Evolutionary conservation across 2,888 invertebrate species (phyloP).

Genomic region (Lasioglossum calceatum): DNA sequence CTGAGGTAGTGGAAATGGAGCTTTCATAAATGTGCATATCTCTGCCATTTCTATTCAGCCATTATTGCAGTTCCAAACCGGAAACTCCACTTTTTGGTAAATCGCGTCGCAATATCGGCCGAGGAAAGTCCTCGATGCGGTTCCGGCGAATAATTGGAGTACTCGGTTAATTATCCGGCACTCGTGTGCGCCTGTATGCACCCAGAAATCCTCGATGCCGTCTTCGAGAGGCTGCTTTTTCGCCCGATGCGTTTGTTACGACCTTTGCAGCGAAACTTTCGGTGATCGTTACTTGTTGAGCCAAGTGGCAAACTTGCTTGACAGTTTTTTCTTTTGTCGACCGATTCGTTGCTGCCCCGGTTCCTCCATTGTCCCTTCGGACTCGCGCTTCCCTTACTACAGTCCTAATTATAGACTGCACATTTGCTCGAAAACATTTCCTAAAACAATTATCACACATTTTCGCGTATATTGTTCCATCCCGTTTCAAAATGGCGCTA

Average conservation of each 20-base stretch:
- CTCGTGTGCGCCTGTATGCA: not conserved
- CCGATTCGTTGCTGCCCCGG: not conserved
- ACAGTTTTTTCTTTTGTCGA: not conserved
- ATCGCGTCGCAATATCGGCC: not conserved
- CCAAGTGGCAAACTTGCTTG: not conserved
- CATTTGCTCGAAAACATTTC: not conserved
- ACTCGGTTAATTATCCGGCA: not conserved
- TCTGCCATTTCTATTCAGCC: not conserved
- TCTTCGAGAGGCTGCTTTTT: not conserved
- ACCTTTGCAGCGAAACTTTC: not conserved
- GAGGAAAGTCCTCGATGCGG: not conserved
- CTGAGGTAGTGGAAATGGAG: not conserved
- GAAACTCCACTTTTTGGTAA: not conserved
- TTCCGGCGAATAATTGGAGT: slow-evolving; percentile 1
- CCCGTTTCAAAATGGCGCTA: not conserved
- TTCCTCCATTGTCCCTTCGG: not conserved
- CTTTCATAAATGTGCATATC: not conserved
- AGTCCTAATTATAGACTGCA: not conserved
- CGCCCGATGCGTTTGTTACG: not conserved
- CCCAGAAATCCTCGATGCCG: not conserved
- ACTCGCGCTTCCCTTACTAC: not conserved
- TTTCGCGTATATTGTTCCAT: not conserved
- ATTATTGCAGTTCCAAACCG: not conserved
- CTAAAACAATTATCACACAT: not conserved
- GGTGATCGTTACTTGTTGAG: slow-evolving; percentile 7